Base-by-base conservation (phyloP, 2,888 invertebrate species). In the Troilus luridus region DNA sequence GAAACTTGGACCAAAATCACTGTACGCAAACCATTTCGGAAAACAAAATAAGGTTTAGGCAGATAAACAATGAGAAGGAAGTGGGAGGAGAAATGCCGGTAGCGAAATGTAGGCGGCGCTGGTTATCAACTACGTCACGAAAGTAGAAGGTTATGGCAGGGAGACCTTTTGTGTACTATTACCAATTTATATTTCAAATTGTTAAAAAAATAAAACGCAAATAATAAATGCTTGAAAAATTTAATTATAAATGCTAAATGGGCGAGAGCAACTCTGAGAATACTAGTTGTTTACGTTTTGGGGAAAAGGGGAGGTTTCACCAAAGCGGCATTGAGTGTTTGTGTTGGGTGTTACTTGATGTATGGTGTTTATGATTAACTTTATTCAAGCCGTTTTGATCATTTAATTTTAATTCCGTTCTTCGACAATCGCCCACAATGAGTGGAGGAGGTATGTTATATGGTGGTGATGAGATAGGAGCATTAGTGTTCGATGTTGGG, bases 401-500 rank as follows among this genome's bases (percentile, higher is more conserved):
- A 14, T 77, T 77, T 77, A 77, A 41, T 19, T 41, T 19, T 77
- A 77, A 17, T 17, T 27, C 17, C 17, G 72, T 72, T 1, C 8
- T 21, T 19, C 5, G 3, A 77, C 41, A 8, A 77, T 77, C 41
- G 17, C 6, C n/a, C 56, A 85, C 88, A 58, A 93, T 93, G 93
- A 93, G 93, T 93, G 93, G 93, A 10, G 96, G 97, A 92, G 94
- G 94, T 88, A 97, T 98, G 97, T 94, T 98, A 91, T 98, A 98
- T 93, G 98, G 98, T n/a, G 98, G 98, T 60, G 99, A 99, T 95
- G 99, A 99, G 94, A 99, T 99, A 92, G 99, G 99, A 17, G 99
- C 99, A 0, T 94, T 99, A 92, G 99, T 99, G 62, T 99, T 99
- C 94, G 99, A 99, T 94, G 97, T 99, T 14, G 99, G 98, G 0